Conservation (phyloP, 2,113 vertebrate genomes). For the Serilophus lunatus region DNA sequence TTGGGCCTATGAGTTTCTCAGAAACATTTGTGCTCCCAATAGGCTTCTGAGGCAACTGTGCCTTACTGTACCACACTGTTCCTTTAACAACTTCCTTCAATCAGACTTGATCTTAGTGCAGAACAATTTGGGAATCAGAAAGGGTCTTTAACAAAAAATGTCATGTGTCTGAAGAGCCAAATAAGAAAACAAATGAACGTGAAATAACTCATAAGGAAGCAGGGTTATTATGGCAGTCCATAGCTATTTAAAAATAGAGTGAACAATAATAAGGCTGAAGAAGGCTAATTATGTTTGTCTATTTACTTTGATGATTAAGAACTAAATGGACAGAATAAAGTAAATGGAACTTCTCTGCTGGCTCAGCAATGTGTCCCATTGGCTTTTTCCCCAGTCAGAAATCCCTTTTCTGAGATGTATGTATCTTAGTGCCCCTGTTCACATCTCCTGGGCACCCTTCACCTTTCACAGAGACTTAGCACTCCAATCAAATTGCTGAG, state of each 20-base stretch:
- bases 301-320: background rate
- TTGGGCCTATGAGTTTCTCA: background rate
- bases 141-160: background rate
- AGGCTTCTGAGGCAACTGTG: background rate
- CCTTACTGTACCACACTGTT: background rate
- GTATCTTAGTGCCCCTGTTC: background rate
- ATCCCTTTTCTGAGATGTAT: background rate
- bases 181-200: background rate
- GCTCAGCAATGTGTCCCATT: accelerated
- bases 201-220: background rate
- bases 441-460: background rate
- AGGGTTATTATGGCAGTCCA: background rate
- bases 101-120: background rate
- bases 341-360: background rate
- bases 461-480: background rate
- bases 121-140: background rate
- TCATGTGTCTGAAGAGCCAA: background rate
- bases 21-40: background rate
- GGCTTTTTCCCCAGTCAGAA: background rate
- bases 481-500: background rate
- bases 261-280: background rate
- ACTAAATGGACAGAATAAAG: background rate
- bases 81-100: background rate
- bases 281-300: background rate
- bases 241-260: background rate